phyloP scores from a whole-genome alignment of 1,140 invertebrate genomes.

The Probaryconus sp. region DNA sequence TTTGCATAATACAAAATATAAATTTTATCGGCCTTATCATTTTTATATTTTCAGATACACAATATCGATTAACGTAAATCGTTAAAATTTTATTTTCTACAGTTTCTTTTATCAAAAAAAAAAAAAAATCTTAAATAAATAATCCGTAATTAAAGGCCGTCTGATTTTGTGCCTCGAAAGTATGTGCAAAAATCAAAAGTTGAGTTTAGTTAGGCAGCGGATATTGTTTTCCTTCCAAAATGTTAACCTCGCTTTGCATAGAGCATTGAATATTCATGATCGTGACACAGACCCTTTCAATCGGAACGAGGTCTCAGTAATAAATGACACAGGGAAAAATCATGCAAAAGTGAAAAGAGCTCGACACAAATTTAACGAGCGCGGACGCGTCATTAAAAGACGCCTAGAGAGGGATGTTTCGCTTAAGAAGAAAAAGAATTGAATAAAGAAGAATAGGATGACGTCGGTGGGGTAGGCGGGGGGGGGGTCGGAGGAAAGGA shows the following conservation, averaged over 20 bases:
- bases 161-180: slow-evolving; percentile 32
- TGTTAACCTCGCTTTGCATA: slow-evolving; percentile 40
- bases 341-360: slow-evolving; percentile 56
- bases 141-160: too few species aligned
- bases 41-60: too few species aligned
- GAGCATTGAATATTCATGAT: slow-evolving; percentile 49
- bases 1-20: too few species aligned
- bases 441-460: slow-evolving; percentile 40
- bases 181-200: slow-evolving; percentile 37
- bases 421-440: slow-evolving; percentile 30
- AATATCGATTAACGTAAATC: too few species aligned
- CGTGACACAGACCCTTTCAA: slow-evolving; percentile 50
- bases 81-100: too few species aligned
- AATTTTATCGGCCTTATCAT: too few species aligned
- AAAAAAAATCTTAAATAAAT: too few species aligned
- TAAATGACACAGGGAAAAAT: slow-evolving; percentile 52
- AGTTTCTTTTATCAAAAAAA: too few species aligned
- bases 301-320: slow-evolving; percentile 54
- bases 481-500: slow-evolving; percentile 8
- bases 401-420: slow-evolving; percentile 32
- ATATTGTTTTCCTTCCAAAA: slow-evolving; percentile 49
- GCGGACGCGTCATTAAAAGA: slow-evolving; percentile 71
- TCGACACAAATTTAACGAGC: slow-evolving; percentile 75
- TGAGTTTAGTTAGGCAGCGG: slow-evolving; percentile 10
- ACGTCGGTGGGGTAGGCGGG: not conserved